These are phyloP conservation scores for Sitophilus oryzae DNA, from an alignment of 1,140 invertebrate genomes.

Conservation along the genomic window DNA sequence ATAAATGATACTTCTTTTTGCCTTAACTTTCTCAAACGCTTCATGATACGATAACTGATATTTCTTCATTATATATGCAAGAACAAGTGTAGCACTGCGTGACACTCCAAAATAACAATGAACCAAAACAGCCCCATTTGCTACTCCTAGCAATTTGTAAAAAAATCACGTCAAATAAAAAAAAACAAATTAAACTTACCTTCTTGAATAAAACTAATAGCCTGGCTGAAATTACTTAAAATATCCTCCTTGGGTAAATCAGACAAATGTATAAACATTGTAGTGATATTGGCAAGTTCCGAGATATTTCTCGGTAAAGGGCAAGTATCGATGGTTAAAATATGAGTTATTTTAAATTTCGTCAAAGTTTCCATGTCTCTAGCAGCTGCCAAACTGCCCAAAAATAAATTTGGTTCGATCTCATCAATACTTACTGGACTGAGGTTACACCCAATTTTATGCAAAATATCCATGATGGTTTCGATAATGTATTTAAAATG, in stretches of 20 bases:
- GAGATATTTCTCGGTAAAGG: constrained; percentile 68
- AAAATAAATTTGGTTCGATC: constrained; percentile 65
- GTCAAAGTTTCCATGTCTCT: constrained; percentile 63
- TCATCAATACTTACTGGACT: constrained; percentile 60
- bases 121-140: constrained; percentile 61
- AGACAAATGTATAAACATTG: constrained; percentile 73
- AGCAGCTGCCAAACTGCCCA: constrained; percentile 74
- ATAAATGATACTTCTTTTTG: constrained; percentile 31
- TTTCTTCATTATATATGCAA: constrained; percentile 82
- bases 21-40: constrained; percentile 53
- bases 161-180: not conserved
- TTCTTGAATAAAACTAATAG: constrained; percentile 64
- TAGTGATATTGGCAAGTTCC: constrained; percentile 57
- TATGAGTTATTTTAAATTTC: constrained; percentile 62
- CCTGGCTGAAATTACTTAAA: constrained; percentile 67
- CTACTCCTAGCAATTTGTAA: constrained; percentile 19
- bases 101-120: constrained; percentile 87
- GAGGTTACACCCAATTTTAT: constrained; percentile 34
- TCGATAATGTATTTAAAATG: too few species aligned
- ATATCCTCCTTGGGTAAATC: constrained; percentile 78
- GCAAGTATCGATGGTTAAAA: constrained; percentile 75
- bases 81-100: constrained; percentile 73
- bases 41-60: constrained; percentile 62
- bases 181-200: constrained; percentile 35
- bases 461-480: constrained; percentile 9